Base-by-base conservation (phyloP, 2,113 vertebrate genomes). In the Megaleporinus macrocephalus region DNA sequence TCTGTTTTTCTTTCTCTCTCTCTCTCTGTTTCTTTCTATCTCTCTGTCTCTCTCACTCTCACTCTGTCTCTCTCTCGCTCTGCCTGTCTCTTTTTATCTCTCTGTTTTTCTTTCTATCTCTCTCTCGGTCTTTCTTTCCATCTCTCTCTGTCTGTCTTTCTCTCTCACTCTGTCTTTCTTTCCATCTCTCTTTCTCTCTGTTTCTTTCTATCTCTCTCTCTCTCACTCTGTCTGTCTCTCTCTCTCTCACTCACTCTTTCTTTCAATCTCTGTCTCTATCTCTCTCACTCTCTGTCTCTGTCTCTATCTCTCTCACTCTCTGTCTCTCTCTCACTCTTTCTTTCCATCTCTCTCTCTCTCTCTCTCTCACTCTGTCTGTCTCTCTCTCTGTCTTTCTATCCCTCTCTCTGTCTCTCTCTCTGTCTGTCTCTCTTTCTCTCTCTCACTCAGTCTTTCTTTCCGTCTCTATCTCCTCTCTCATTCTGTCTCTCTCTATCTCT, bases 91-190 rank as follows among this genome's bases (percentile, higher is more conserved):
- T 74, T 53, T 41, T 11, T 49, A 49, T 81, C 47, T 20, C 80
- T 85, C 79, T 87, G 88, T 73, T 80, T 44, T 81, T 87, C 88
- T 59, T 81, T 83, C 81, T 75, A 57, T 77, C 84, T 84, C 83
- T 84, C 73, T 85, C 61, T 55, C 70, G 7, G 0, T 57, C 20
- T 57, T 2, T 57, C 20, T 88, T 82, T 79, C 87, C 80, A 29
- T 51, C 20, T 27, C 47, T 24, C 33, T 44, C 62, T 72, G 26
- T 36, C 66, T 62, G 69, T 69, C 33, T 73, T 84, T 79, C 86
- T 83, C 78, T n/a, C 20, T 57, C 16, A 14, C 74, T 76, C 66
- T 27, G 44, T 63, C 59, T 36, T 36, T 59, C 68, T 16, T 61
- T 51, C 70, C 24, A 26, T 74, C 22, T 49, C 74, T 82, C 66